A percentile compares a stretch with the other conserved stretches of the same genome.
These are phyloP conservation scores for Eufriesea mexicana DNA, from an alignment of 1,140 invertebrate genomes.

Conservation along the genomic window DNA sequence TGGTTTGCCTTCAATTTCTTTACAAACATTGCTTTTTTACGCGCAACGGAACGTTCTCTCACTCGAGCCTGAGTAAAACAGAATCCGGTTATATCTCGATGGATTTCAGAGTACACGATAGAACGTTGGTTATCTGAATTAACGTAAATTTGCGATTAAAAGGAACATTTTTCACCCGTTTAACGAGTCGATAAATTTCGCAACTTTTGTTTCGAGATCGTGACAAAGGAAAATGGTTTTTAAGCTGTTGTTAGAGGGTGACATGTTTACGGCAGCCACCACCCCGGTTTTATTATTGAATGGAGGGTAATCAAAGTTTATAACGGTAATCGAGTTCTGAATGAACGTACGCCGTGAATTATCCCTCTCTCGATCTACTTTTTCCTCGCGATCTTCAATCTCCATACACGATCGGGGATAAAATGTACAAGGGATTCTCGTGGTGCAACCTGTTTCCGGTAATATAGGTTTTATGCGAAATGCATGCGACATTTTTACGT, in stretches of 20 bases:
- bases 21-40: too few relatives aligned
- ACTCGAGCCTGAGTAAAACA: too few relatives aligned
- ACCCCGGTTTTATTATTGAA: conserved; percentile 20
- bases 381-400: not conserved
- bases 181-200: not conserved
- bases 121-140: too few relatives aligned
- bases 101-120: too few relatives aligned
- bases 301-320: conserved; percentile 32
- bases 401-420: too few relatives aligned
- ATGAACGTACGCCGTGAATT: not conserved
- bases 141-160: too few relatives aligned
- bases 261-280: not conserved
- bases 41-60: too few relatives aligned
- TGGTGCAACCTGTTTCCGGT: not conserved
- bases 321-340: conserved; percentile 22
- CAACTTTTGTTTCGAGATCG: conserved; percentile 12
- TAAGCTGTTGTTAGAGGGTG: not conserved
- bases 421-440: too few relatives aligned
- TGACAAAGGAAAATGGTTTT: not conserved
- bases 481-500: not conserved
- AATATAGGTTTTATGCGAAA: not conserved
- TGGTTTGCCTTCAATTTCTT: not conserved
- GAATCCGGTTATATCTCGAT: too few relatives aligned
- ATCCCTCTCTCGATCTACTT: not conserved
- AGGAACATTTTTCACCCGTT: too few relatives aligned